Conservation (phyloP, 2,888 invertebrate genomes). For the Morpho deidamia region DNA sequence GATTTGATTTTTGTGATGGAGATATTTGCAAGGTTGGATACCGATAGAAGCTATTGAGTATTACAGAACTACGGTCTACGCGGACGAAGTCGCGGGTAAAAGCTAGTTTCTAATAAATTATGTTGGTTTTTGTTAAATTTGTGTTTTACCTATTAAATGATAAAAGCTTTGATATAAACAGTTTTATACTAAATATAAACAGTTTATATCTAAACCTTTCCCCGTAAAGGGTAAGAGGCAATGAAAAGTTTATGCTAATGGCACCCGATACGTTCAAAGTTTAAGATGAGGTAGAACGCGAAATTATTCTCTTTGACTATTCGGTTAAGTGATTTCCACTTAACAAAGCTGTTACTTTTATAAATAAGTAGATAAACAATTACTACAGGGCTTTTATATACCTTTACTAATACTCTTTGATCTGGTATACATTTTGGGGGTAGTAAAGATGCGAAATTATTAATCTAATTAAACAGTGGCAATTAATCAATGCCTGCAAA, state of each 20-base stretch:
- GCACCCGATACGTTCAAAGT: conserved; percentile 16
- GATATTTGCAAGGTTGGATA: too few species aligned
- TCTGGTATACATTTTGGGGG: neutral
- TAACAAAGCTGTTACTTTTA: conserved; percentile 8
- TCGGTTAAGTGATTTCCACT: conserved; percentile 17
- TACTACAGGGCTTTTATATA: neutral
- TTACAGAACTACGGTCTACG: too few species aligned
- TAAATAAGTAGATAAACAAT: neutral
- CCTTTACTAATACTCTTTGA: neutral
- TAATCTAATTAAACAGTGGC: too few species aligned
- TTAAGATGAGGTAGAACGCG: conserved; percentile 8
- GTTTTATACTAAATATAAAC: conserved; percentile 17
- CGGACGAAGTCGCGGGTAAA: too few species aligned
- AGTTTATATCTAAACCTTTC: conserved; percentile 5
- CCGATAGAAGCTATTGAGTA: too few species aligned
- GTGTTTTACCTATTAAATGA: neutral
- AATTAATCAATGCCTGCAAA: too few species aligned
- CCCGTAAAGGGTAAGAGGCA: conserved; percentile 17
- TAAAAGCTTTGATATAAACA: conserved; percentile 8
- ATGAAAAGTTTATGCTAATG: conserved; percentile 28
- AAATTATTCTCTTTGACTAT: conserved; percentile 17
- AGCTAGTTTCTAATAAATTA: too few species aligned
- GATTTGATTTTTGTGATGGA: too few species aligned
- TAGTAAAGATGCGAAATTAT: neutral
- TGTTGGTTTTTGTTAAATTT: too few species aligned